Conservation (phyloP, 2,888 invertebrate species). For the Dryobota labecula region DNA sequence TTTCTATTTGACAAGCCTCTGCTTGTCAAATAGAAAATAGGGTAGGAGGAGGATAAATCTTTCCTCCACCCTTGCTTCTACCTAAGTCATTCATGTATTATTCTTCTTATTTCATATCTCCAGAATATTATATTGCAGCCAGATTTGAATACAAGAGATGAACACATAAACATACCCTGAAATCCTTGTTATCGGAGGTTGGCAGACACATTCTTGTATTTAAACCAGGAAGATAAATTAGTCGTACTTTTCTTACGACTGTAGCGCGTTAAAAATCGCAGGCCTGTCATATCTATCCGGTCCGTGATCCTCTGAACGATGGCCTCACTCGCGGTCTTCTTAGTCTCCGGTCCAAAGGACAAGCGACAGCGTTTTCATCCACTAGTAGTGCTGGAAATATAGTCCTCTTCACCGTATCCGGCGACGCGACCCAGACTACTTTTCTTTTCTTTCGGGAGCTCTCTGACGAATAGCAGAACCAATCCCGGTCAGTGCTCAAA, state of each 20-base stretch:
- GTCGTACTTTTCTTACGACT: slow-evolving; percentile 39
- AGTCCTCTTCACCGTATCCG: too few species aligned
- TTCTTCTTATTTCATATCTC: slow-evolving; percentile 3
- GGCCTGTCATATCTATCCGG: slow-evolving; percentile 54
- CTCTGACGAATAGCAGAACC: too few species aligned
- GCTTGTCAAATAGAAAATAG: too few species aligned
- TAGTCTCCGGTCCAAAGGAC: neutral
- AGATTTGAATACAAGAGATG: slow-evolving; percentile 12
- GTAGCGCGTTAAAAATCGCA: slow-evolving; percentile 51
- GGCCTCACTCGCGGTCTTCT: slow-evolving; percentile 25
- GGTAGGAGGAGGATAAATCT: too few species aligned
- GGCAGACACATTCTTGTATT: slow-evolving; percentile 26
- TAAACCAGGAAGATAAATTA: slow-evolving; percentile 50
- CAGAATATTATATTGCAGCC: slow-evolving; percentile 1
- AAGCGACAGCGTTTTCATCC: neutral
- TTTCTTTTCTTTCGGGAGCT: too few species aligned
- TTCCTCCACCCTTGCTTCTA: neutral
- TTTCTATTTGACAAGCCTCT: slow-evolving; percentile 1
- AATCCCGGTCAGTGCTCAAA: too few species aligned
- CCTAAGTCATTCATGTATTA: slow-evolving; percentile 14
- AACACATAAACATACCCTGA: neutral
- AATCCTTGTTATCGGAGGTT: slow-evolving; percentile 13
- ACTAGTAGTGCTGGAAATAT: fast-evolving
- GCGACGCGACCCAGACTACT: too few species aligned
- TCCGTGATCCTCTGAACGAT: slow-evolving; percentile 58